A percentile compares a stretch with the other conserved stretches of the same genome.
Conservation (phyloP, 2,113 vertebrate species). For the Ornithorhynchus anatinus region DNA sequence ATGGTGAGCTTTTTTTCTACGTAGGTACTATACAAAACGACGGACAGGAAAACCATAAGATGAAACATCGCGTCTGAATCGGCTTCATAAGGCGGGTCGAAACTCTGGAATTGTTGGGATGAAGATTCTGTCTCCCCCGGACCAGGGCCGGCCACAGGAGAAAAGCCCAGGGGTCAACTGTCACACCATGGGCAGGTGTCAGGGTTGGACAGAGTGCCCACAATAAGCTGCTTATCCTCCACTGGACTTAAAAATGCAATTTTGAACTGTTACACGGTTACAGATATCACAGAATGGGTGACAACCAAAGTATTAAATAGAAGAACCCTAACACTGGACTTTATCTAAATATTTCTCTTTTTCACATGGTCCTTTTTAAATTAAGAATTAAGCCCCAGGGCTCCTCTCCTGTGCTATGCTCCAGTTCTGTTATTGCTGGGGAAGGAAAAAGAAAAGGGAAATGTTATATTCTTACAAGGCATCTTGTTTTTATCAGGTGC, state of each 20-base stretch:
- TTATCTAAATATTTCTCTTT: slow-evolving; percentile 40
- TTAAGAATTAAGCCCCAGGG: slow-evolving; percentile 16
- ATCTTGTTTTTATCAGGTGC: neutral
- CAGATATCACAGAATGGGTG: slow-evolving; percentile 19
- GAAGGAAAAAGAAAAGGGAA: slow-evolving; percentile 36
- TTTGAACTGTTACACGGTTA: slow-evolving; percentile 16
- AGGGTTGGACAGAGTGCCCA: slow-evolving; percentile 22
- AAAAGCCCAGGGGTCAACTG: neutral
- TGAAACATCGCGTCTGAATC: slow-evolving; percentile 43
- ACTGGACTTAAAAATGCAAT: slow-evolving; percentile 1
- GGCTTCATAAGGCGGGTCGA: slow-evolving; percentile 32
- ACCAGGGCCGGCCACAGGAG: neutral
- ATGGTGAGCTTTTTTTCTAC: slow-evolving; percentile 43
- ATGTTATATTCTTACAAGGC: neutral
- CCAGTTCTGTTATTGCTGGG: slow-evolving; percentile 69
- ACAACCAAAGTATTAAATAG: slow-evolving; percentile 24
- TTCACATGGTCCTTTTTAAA: slow-evolving; percentile 44
- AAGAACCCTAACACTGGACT: slow-evolving; percentile 53
- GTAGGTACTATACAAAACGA: slow-evolving; percentile 63
- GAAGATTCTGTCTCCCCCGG: neutral
- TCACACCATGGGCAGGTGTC: slow-evolving; percentile 12
- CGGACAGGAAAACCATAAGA: slow-evolving; percentile 53
- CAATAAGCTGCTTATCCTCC: neutral
- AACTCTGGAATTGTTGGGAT: slow-evolving; percentile 18
- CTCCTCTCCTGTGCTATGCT: slow-evolving; percentile 18